Percentiles rank a stretch among this genome's conserved stretches.
phyloP scores from a whole-genome alignment of 2,113 vertebrate genomes.

The Burhinus oedicnemus region DNA sequence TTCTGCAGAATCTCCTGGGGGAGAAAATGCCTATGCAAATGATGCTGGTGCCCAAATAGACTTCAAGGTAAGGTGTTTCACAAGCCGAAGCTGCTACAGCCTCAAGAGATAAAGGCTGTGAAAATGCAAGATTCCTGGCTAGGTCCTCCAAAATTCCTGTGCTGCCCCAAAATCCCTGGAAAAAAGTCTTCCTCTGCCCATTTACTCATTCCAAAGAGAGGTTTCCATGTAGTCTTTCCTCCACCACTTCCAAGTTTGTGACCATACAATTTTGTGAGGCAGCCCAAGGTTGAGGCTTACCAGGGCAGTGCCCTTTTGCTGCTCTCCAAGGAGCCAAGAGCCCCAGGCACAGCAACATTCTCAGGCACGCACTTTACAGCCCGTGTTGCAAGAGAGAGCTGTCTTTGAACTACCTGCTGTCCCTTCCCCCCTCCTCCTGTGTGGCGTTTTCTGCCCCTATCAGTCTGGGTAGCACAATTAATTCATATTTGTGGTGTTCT shows the following conservation, averaged over 20 bases:
- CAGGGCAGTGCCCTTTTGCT: background rate
- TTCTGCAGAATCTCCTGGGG: conserved; percentile 7
- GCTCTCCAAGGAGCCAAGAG: background rate
- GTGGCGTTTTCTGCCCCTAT: background rate
- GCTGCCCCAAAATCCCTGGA: background rate
- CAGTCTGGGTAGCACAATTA: background rate
- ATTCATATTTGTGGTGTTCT: background rate
- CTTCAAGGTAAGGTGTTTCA: background rate
- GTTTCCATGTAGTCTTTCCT: background rate
- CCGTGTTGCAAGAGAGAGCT: background rate
- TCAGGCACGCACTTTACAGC: background rate
- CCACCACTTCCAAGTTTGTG: background rate
- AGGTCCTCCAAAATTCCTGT: background rate
- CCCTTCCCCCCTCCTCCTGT: background rate
- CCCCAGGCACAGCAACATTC: background rate
- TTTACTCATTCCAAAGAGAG: background rate
- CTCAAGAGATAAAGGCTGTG: background rate
- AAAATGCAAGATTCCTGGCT: background rate
- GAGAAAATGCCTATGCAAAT: background rate
- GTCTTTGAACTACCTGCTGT: background rate
- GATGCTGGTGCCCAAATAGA: background rate
- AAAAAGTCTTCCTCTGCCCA: background rate
- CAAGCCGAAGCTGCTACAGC: background rate
- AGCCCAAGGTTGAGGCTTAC: background rate
- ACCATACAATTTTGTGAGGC: background rate